Evolutionary conservation across 1,140 invertebrate genomes (phyloP), one percentile per base, ranked within the genome.

Genomic region (Zaprionus kolodkinae): DNA sequence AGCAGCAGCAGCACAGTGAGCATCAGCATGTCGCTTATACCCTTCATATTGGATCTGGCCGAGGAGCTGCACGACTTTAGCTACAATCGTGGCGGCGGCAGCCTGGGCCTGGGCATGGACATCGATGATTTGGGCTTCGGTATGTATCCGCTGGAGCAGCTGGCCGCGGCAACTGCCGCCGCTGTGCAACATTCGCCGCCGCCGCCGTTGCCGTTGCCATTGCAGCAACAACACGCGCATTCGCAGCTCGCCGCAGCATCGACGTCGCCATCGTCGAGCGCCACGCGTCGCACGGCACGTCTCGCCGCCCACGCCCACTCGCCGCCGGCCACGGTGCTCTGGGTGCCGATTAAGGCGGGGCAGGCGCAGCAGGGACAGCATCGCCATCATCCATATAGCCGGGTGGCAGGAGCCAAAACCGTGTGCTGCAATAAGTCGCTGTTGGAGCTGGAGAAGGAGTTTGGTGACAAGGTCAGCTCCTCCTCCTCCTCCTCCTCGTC

Each of bases 41-140:
- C 91, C 30, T 92, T 92, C 38, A 92, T 92, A 81, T 73, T 92
- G 17, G 91, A 92, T 64, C 77, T 92, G 82, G 91, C 91, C 43
- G 91, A 92, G 76, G 91, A 92, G 73, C 68, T 92, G 62, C 79
- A 92, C n/a, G 91, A 92, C 35, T 82, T 92, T 21, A 86, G 78
- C 11, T 63, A 61, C 6, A 71, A 71, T 60, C 91, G 91, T 35
- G 38, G 91, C 48, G 82, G 84, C 50, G 36, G 36, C 10, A 30
- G 55, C n/a, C 30, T 72, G 11, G 60, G 70, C 38, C 52, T 91
- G 64, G 79, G 81, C 50, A 91, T 91, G 78, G 91, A 92, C 38
- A 76, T 92, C 10, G 91, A 92, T 52, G 90, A 91, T 27, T 73
- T 82, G 15, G 90, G 87, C 15, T 89, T 91, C 52, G 91, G 88